phyloP scores from a whole-genome alignment of 64 coral and sea anemone species.

The Porites australiensis region DNA sequence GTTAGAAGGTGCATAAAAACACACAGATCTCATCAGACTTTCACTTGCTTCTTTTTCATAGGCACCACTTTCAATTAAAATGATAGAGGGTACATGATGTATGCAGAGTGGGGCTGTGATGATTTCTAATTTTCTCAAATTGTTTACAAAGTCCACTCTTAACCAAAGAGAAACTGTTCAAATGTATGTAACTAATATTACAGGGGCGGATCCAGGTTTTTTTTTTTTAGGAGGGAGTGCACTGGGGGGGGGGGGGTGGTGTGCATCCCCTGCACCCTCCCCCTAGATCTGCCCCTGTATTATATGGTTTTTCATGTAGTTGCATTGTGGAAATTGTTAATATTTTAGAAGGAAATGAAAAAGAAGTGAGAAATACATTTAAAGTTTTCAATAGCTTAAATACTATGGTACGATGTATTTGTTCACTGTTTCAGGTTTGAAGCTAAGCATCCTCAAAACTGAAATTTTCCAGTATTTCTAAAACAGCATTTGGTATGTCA shows the following conservation, averaged over 20 bases:
- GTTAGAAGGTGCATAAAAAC: too few relatives aligned
- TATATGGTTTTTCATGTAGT: too few relatives aligned
- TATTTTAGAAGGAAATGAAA: slow-evolving; percentile 7
- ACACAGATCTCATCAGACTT: too few relatives aligned
- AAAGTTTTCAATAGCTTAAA: background rate
- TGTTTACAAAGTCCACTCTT: background rate
- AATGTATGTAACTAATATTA: slow-evolving; percentile 13
- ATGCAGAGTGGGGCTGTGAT: slow-evolving; percentile 7
- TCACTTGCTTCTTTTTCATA: too few relatives aligned
- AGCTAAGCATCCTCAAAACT: too few relatives aligned
- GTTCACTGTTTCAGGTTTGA: too few relatives aligned
- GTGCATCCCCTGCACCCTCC: too few relatives aligned
- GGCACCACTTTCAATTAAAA: background rate
- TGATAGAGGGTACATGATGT: slow-evolving; percentile 13
- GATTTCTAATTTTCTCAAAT: background rate
- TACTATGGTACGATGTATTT: background rate
- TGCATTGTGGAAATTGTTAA: slow-evolving; percentile 4
- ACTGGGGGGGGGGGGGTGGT: too few relatives aligned
- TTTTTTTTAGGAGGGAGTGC: too few relatives aligned
- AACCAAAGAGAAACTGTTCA: background rate
- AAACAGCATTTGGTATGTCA: slow-evolving; percentile 8
- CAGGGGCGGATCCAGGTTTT: too few relatives aligned
- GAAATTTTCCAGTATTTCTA: background rate
- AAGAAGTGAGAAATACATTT: slow-evolving; percentile 9
- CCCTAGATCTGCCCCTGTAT: too few relatives aligned